Evolutionary conservation across 2,113 vertebrate species (phyloP), one percentile per base, ranked within the genome.

Genomic region (Cairina moschata): DNA sequence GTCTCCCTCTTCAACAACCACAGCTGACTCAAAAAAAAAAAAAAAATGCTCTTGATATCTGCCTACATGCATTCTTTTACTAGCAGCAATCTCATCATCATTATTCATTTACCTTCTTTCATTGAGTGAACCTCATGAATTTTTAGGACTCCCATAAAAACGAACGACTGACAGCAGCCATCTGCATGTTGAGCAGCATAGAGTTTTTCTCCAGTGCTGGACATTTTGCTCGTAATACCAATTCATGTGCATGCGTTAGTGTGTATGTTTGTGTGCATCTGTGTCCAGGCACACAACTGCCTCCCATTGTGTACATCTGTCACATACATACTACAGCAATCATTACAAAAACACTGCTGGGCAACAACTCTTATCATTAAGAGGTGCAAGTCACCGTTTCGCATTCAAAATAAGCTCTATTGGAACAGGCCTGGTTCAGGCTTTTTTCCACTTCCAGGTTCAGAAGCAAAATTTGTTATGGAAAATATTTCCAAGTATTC

Each of bases 101-200:
- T 88, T 83, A 92, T 86, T 78, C 32, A 86, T 67, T 90, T 77
- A 32, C 75, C 44, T 59, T 54, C 34, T 86, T 71, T 26, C 60
- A 63, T 2, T 40, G 59, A 81, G 55, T 5, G 2, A 88, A 71
- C 21, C 55, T 83, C 0, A 0, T 95, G 91, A 94, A 94, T 90
- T 90, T 96, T 95, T 90, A 96, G 75, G 72, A 26, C 65, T 29
- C 12, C 0, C 55, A 71, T 72, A 81, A 95, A 96, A 95, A 7
- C 2, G 0, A 83, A 84, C 0, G 0, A 68, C 62, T n/a, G 81
- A 31, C 48, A 90, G 81, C 34, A 90, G 75, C 86, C 88, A 83
- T 87, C 75, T 93, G 91, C 72, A 22, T 7, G 56, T 59, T 69
- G 72, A 93, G 46, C 36, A 59, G 20, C 17, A 58, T 1, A 25